These are phyloP conservation scores for Ascidia mentula DNA, from an alignment of 23 tunicate genomes.

Conservation along the genomic window DNA sequence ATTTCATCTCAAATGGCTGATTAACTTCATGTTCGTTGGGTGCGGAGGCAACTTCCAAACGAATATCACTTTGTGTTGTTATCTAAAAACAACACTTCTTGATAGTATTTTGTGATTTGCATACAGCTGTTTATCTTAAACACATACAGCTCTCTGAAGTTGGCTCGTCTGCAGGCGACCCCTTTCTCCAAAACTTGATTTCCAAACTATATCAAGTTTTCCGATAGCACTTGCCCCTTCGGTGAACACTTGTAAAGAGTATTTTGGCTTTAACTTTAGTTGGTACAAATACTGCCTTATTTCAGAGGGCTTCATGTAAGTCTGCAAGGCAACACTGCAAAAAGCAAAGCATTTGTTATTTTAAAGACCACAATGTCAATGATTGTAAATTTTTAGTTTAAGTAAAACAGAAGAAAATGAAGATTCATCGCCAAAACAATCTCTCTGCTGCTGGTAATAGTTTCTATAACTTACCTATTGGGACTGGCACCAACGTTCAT, in stretches of 20 bases:
- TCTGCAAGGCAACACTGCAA: conserved; percentile 43
- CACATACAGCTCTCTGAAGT: conserved; percentile 75
- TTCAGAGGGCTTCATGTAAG: conserved; percentile 84
- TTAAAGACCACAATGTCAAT: too few relatives aligned
- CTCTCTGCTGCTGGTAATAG: too few relatives aligned
- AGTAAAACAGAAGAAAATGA: too few relatives aligned
- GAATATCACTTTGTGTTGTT: conserved; percentile 38
- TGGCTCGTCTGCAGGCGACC: conserved; percentile 95
- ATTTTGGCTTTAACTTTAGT: conserved; percentile 50
- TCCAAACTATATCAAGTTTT: conserved; percentile 93
- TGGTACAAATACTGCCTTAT: conserved; percentile 74
- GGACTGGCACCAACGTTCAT: conserved; percentile 26
- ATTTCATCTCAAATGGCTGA: conserved; percentile 53
- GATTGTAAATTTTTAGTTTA: neutral
- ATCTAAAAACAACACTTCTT: conserved; percentile 25
- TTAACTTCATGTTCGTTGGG: conserved; percentile 38
- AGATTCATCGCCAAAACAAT: too few relatives aligned
- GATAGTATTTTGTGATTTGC: neutral
- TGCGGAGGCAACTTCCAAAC: conserved; percentile 40
- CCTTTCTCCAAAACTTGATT: conserved; percentile 83
- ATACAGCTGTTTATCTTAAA: neutral
- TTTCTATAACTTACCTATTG: conserved; percentile 15
- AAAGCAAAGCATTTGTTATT: neutral
- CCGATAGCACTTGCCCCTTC: conserved; percentile 74
- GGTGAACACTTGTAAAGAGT: conserved; percentile 31